Evolutionary conservation across 30 jellyfish, hydroid and myxozoan genomes (phyloP).

Genomic region (Aurelia sp.): DNA sequence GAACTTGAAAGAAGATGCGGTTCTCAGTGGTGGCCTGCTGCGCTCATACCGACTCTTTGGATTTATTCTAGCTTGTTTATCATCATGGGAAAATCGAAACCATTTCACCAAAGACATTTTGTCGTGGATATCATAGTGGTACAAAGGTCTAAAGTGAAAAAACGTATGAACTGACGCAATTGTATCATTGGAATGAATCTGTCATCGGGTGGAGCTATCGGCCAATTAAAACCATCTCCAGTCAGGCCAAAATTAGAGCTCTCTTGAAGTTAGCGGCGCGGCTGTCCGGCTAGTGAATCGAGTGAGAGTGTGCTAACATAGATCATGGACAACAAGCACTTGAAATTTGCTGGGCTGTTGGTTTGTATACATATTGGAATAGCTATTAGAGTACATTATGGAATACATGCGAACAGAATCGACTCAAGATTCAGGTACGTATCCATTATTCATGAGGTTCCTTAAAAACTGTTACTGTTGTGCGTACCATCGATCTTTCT

Average conservation of each 20-base stretch:
- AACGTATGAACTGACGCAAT: neutral
- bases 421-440: constrained; percentile 38
- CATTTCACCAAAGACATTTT: neutral
- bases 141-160: constrained; percentile 1
- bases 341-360: constrained; percentile 11
- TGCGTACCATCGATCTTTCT: too few species aligned
- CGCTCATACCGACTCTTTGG: constrained; percentile 22
- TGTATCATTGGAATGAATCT: constrained; percentile 43
- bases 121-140: neutral
- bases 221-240: constrained; percentile 32
- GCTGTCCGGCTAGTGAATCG: constrained; percentile 1
- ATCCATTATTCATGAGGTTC: neutral
- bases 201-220: constrained; percentile 52
- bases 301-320: neutral
- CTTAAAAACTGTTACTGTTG: too few species aligned
- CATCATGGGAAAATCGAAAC: constrained; percentile 24
- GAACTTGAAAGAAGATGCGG: constrained; percentile 38
- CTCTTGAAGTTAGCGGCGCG: constrained; percentile 25
- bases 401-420: constrained; percentile 50
- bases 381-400: constrained; percentile 55
- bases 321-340: constrained; percentile 21
- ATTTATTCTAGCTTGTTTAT: constrained; percentile 25
- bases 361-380: constrained; percentile 15
- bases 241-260: constrained; percentile 31
- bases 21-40: constrained; percentile 55